These are phyloP conservation scores for Brienomyrus longianalis DNA, from an alignment of 2,113 vertebrate species.

Conservation along the genomic window DNA sequence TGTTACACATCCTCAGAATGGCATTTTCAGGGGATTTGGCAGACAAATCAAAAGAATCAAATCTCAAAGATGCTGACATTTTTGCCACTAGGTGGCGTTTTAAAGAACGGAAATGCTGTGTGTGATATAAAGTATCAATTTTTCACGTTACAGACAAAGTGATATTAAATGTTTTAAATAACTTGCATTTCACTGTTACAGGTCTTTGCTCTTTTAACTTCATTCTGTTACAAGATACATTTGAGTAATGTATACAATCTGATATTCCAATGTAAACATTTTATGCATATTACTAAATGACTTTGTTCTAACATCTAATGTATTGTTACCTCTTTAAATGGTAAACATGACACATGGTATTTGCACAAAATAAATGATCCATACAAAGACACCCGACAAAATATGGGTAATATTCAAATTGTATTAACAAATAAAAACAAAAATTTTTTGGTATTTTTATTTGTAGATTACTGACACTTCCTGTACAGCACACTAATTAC, in stretches of 20 bases:
- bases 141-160: neutral
- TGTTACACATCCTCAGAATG: neutral
- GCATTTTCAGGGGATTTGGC: neutral
- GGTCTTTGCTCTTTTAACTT: neutral
- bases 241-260: neutral
- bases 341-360: neutral
- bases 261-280: neutral
- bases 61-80: neutral
- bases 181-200: neutral
- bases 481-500: neutral
- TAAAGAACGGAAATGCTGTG: neutral
- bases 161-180: neutral
- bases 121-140: neutral
- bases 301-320: neutral
- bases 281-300: neutral
- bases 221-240: neutral
- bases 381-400: neutral
- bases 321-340: neutral
- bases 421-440: neutral
- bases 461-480: neutral
- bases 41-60: neutral
- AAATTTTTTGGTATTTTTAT: neutral
- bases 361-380: neutral
- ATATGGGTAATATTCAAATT: neutral
- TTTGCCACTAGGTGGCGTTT: conserved; percentile 9